Evolutionary conservation across 1,140 invertebrate species (phyloP).

Genomic region (Rhopalosiphum maidis): DNA sequence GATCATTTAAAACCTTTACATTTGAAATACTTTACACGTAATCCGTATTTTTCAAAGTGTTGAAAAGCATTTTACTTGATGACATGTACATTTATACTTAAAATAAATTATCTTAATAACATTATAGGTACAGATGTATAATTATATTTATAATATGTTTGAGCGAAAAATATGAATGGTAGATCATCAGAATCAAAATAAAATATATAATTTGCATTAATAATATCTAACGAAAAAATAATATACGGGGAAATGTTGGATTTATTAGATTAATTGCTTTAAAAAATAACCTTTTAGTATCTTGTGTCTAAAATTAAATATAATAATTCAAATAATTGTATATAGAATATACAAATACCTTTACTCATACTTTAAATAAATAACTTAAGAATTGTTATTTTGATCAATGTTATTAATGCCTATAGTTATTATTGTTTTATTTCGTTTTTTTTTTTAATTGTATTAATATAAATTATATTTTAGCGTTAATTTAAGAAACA

Average conservation of each 20-base stretch:
- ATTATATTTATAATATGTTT: slow-evolving; percentile 4
- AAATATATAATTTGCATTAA: neutral
- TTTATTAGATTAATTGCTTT: neutral
- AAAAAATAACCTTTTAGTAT: neutral
- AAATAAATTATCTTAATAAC: slow-evolving; percentile 16
- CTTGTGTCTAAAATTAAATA: neutral
- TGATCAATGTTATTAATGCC: neutral
- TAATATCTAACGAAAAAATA: neutral
- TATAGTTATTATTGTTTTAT: neutral
- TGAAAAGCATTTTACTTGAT: neutral
- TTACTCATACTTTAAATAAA: neutral
- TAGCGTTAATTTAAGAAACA: neutral
- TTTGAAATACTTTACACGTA: neutral
- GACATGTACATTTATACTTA: neutral
- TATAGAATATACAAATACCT: neutral
- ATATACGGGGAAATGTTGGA: neutral
- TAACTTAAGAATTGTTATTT: neutral
- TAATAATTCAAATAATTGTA: neutral
- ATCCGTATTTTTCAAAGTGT: neutral
- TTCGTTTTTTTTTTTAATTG: neutral
- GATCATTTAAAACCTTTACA: slow-evolving; percentile 5
- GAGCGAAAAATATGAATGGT: neutral
- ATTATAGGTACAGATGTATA: neutral
- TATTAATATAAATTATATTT: neutral
- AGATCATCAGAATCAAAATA: neutral